These are phyloP conservation scores for Gymnodraco acuticeps DNA, from an alignment of 2,797 vertebrate genomes.

Conservation along the genomic window DNA sequence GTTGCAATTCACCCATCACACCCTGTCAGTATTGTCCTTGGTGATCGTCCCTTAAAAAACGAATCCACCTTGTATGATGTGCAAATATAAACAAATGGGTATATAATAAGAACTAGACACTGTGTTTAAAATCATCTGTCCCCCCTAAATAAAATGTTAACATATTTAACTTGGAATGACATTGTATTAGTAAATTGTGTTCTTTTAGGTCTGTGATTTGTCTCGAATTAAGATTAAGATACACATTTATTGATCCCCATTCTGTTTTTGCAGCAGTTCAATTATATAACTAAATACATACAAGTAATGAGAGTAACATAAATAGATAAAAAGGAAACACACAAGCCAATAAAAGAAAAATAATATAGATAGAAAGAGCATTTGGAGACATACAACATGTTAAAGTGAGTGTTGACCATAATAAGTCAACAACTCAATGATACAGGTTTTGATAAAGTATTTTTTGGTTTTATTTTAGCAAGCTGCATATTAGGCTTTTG, in stretches of 20 bases:
- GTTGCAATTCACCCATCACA: background rate
- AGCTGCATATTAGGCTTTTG: background rate
- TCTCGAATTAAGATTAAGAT: background rate
- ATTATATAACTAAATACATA: no score
- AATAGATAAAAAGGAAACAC: no score
- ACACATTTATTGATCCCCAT: no score
- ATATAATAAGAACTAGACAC: background rate
- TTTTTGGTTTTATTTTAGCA: background rate
- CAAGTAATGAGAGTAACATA: no score
- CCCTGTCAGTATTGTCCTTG: background rate
- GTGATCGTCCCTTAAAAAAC: background rate
- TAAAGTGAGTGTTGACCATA: no score
- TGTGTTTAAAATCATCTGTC: conserved; percentile 4
- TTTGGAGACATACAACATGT: no score
- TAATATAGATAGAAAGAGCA: no score
- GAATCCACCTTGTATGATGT: conserved; percentile 1
- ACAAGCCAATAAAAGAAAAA: no score
- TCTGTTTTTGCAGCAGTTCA: no score
- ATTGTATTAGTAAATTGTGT: background rate
- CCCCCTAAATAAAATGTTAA: background rate
- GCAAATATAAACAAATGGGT: background rate
- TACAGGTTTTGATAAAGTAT: no score
- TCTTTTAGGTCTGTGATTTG: background rate
- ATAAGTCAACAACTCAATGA: no score
- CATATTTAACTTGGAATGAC: conserved; percentile 9